phyloP scores from a whole-genome alignment of 2,113 vertebrate species.

The Coptodon rendalli region DNA sequence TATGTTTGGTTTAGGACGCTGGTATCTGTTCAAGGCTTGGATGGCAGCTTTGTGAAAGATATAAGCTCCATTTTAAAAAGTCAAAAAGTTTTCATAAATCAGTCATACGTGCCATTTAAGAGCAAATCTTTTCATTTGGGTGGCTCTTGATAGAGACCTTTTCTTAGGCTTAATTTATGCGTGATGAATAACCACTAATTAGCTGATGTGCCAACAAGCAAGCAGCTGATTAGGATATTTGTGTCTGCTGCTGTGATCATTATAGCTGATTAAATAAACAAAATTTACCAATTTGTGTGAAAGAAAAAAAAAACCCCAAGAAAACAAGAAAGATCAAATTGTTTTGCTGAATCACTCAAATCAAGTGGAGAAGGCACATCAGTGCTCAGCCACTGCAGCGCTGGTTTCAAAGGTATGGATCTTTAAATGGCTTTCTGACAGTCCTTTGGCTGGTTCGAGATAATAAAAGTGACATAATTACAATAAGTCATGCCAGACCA shows the following conservation, averaged over 20 bases:
- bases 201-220: conserved; percentile 8
- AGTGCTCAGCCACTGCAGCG: background rate
- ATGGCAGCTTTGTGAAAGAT: background rate
- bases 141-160: background rate
- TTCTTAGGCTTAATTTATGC: background rate
- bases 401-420: background rate
- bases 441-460: background rate
- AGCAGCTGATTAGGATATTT: conserved; percentile 30
- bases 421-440: background rate
- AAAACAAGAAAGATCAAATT: background rate
- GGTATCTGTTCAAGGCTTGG: background rate
- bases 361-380: background rate
- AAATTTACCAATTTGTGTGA: background rate
- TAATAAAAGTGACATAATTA: background rate
- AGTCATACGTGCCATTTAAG: background rate
- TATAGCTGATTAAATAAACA: conserved; percentile 17
- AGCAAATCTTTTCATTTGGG: background rate
- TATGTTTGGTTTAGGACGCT: background rate
- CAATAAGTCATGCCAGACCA: background rate
- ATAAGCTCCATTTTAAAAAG: background rate
- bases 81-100: background rate
- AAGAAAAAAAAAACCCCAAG: background rate
- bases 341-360: background rate
- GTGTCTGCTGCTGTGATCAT: conserved; percentile 1
- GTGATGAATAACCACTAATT: conserved; percentile 35